phyloP scores from a whole-genome alignment of 2,797 vertebrate species.

The Potorous gilbertii region DNA sequence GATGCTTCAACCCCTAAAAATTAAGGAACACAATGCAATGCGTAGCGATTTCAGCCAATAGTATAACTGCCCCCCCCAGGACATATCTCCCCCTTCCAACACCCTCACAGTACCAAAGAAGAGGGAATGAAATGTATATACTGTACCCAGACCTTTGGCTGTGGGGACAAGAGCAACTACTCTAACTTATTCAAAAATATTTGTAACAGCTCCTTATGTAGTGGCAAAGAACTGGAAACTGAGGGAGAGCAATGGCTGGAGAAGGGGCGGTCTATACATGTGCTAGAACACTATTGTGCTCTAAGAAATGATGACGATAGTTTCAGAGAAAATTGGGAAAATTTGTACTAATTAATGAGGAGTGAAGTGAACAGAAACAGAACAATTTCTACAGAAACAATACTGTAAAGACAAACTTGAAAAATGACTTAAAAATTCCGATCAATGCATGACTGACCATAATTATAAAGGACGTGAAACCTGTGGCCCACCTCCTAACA shows the following conservation, averaged over 20 bases:
- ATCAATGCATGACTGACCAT: neutral
- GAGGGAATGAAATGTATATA: neutral
- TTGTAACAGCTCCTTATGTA: neutral
- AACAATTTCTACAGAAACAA: neutral
- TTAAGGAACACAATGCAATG: neutral
- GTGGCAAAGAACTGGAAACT: neutral
- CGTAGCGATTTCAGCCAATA: neutral
- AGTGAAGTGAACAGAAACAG: neutral
- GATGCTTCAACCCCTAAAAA: neutral
- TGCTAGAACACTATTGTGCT: neutral
- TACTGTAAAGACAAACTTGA: neutral
- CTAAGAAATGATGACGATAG: neutral
- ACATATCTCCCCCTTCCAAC: too few species aligned
- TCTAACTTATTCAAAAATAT: neutral
- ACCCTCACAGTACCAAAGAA: neutral
- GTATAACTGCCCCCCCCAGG: too few species aligned
- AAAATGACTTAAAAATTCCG: neutral
- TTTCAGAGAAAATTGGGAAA: neutral
- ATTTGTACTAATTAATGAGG: neutral
- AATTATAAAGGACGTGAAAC: neutral
- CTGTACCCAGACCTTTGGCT: neutral
- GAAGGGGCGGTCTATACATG: neutral
- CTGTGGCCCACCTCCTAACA: neutral
- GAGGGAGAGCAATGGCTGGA: neutral
- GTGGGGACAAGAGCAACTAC: too few species aligned